Evolutionary conservation across 2,888 invertebrate genomes (phyloP), one percentile per base, ranked within the genome.

Genomic region (Dasysyrphus tricinctus): DNA sequence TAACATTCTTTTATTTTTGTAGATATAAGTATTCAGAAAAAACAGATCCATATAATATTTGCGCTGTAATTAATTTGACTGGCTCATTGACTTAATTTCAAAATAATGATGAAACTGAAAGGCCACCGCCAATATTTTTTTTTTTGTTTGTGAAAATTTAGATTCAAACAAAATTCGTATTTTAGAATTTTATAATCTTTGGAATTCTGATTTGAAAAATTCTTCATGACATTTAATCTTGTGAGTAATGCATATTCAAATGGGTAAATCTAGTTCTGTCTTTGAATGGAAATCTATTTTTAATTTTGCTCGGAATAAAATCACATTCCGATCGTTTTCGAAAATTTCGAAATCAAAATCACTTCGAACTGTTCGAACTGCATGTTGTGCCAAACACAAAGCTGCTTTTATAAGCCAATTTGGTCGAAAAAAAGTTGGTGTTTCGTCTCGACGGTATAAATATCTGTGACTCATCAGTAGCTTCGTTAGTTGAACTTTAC

Each of bases 71-170:
- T 47, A 49, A 14, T 19, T 49, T 12, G 34, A 49, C 49, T 47
- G 67, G 67, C 67, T 67, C 7, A 67, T 49, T 34, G 37, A 67
- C 67, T 67, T 67, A 67, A 34, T 7, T 34, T 67, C 2, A 12
- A 65, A 16, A 34, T 12, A 24, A 7, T 24, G 24, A 59, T 59
- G 12, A 16, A 12, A 16, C 4, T n/a, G 14, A 9, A 57, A 37
- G 16, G 16, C 11, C 39, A 0, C 12, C 24, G 24, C 9, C 37
- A 3, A 9, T 9, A 3, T 8, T 39, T 11, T 39, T 42, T 14
- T 42, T 39, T 11, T 39, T 42, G 2, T 42, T 12, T 57, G 34
- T 57, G 19, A 6, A 34, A 59, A 59, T 19, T 59, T 6, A 39
- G 37, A 39, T 37, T 19, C 11, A 6, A 12, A 37, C 3, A 1